phyloP scores from a whole-genome alignment of 2,797 vertebrate genomes.

The Ptychadena robeensis region DNA sequence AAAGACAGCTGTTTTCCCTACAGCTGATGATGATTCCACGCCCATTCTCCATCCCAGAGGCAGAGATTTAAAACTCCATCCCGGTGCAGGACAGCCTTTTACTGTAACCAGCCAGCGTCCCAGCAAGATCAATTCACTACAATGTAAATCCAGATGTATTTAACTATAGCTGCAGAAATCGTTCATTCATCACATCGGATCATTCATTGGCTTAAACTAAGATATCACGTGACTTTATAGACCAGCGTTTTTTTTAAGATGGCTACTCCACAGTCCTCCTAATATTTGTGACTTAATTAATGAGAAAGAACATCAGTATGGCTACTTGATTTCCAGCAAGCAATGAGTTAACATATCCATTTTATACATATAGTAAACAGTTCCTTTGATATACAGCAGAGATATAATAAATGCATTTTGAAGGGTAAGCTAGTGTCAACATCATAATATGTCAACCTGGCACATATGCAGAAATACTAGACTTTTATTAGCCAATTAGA shows the following conservation, averaged over 20 bases:
- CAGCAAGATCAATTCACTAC: not conserved
- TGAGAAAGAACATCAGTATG: not conserved
- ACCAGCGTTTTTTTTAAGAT: conserved; percentile 18
- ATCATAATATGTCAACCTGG: conserved; percentile 20
- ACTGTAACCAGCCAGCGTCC: not conserved
- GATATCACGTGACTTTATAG: conserved; percentile 19
- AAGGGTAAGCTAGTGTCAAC: conserved; percentile 29
- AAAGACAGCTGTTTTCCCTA: conserved; percentile 53
- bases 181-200: not conserved
- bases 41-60: conserved; percentile 34
- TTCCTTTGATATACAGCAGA: not conserved
- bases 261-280: not conserved
- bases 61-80: not conserved
- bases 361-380: not conserved
- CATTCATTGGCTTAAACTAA: conserved; percentile 6
- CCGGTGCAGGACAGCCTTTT: not conserved
- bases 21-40: conserved; percentile 46
- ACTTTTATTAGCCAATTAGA: too few species aligned
- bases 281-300: not conserved
- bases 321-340: too few species aligned
- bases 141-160: not conserved
- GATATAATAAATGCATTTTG: not conserved
- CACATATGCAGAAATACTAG: not conserved
- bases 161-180: not conserved
- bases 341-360: not conserved